Conservation (phyloP, 1,140 invertebrate genomes). For the Drosophila baimaii region DNA sequence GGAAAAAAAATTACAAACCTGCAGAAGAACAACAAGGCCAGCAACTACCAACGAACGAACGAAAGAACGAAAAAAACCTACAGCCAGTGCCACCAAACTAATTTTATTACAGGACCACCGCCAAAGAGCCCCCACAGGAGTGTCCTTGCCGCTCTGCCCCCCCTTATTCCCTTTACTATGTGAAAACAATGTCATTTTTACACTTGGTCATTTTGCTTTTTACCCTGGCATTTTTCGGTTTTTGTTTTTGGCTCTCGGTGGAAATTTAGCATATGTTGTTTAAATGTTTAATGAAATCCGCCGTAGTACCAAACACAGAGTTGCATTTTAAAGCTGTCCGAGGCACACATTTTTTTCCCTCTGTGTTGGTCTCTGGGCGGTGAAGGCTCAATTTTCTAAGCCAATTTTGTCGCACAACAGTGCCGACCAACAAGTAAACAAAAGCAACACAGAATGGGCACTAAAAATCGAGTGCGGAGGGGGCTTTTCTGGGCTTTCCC, state of each 20-base stretch:
- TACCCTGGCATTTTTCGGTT: slow-evolving; percentile 6
- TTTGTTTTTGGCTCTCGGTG: slow-evolving; percentile 44
- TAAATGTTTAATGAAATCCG: slow-evolving; percentile 81
- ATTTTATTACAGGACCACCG: slow-evolving; percentile 72
- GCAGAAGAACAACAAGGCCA: slow-evolving; percentile 24
- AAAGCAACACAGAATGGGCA: slow-evolving; percentile 42
- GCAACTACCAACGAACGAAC: slow-evolving; percentile 14
- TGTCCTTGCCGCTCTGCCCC: slow-evolving; percentile 7
- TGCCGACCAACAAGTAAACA: slow-evolving; percentile 53
- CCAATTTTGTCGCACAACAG: slow-evolving; percentile 73
- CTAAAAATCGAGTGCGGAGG: slow-evolving; percentile 11
- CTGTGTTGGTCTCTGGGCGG: slow-evolving; percentile 34
- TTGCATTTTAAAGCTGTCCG: slow-evolving; percentile 72
- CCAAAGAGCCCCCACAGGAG: slow-evolving; percentile 70
- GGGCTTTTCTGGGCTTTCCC: slow-evolving; percentile 8
- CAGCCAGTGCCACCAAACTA: slow-evolving; percentile 52
- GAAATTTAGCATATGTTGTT: slow-evolving; percentile 79
- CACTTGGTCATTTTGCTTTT: slow-evolving; percentile 75
- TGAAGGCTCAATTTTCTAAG: slow-evolving; percentile 78
- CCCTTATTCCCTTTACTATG: not conserved
- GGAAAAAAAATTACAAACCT: slow-evolving; percentile 18
- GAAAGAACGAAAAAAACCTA: slow-evolving; percentile 5
- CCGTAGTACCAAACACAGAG: slow-evolving; percentile 73
- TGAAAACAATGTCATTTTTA: slow-evolving; percentile 78
- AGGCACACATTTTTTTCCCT: slow-evolving; percentile 1